These are phyloP conservation scores for Oscheius onirici DNA, from an alignment of 2,888 invertebrate species.

Conservation along the genomic window DNA sequence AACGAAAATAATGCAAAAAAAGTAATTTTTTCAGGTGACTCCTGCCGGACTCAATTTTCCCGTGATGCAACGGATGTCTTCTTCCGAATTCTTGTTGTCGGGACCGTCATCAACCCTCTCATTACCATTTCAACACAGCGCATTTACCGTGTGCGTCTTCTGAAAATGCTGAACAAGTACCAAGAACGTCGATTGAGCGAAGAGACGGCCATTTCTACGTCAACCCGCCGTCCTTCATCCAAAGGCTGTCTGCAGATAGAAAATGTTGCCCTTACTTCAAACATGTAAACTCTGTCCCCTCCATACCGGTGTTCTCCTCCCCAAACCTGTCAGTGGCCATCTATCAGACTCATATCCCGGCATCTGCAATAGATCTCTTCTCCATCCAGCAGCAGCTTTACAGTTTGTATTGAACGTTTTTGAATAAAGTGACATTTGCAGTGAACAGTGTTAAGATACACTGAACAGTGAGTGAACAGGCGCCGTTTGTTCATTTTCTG, in stretches of 20 bases:
- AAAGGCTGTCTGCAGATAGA: slow-evolving; percentile 27
- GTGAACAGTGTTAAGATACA: background rate
- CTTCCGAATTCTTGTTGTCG: slow-evolving; percentile 64
- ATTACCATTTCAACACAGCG: slow-evolving; percentile 69
- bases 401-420: too few relatives aligned
- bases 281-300: slow-evolving; percentile 3
- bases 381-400: too few relatives aligned
- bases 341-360: slow-evolving; percentile 18
- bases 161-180: slow-evolving; percentile 25
- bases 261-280: slow-evolving; percentile 23
- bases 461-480: background rate
- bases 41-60: slow-evolving; percentile 25
- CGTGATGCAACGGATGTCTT: slow-evolving; percentile 45
- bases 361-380: slow-evolving; percentile 29
- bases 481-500: background rate
- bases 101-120: slow-evolving; percentile 69
- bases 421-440: too few relatives aligned
- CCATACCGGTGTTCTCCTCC: background rate
- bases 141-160: slow-evolving; percentile 44
- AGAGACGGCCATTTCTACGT: slow-evolving; percentile 25
- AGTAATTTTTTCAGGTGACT: slow-evolving; percentile 30
- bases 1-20: background rate
- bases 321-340: background rate
- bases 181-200: slow-evolving; percentile 16
- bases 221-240: slow-evolving; percentile 22